Percentiles rank a stretch among this genome's conserved stretches.
Evolutionary conservation across 2,113 vertebrate species (phyloP).

Genomic region (Cygnus atratus): DNA sequence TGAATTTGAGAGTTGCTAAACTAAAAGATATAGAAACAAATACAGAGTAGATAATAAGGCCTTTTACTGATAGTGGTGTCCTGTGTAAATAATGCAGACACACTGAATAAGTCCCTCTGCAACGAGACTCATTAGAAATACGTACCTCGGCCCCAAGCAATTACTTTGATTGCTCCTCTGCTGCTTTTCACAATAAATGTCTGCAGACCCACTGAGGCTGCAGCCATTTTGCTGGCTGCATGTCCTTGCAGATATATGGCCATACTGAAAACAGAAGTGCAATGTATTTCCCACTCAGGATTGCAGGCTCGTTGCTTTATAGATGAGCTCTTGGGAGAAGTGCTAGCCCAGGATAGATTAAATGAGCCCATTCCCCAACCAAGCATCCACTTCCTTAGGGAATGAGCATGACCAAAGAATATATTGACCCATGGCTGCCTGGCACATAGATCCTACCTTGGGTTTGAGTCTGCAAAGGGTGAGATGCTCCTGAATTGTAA

Average conservation of each 20-base stretch:
- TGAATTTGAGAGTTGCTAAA: slow-evolving; percentile 47
- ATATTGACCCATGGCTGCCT: no score
- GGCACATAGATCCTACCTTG: not conserved
- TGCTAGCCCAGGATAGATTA: not conserved
- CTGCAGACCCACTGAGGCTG: not conserved
- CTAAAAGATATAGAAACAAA: slow-evolving; percentile 52
- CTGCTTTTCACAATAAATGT: slow-evolving; percentile 39
- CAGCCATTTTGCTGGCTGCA: not conserved
- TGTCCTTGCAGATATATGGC: not conserved
- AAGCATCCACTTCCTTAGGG: not conserved
- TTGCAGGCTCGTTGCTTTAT: rapidly evolving
- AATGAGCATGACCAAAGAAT: not conserved
- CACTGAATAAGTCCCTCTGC: slow-evolving; percentile 11
- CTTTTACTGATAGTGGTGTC: slow-evolving; percentile 53
- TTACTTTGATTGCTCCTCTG: slow-evolving; percentile 59
- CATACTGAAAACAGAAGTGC: not conserved
- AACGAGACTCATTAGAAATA: slow-evolving; percentile 48
- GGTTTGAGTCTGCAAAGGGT: not conserved
- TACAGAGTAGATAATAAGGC: slow-evolving; percentile 50
- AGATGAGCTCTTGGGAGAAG: not conserved
- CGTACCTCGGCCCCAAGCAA: not conserved
- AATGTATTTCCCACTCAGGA: not conserved
- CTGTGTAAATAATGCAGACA: slow-evolving; percentile 53
- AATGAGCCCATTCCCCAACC: not conserved
- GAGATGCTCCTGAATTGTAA: not conserved